Percentiles rank a stretch among this genome's conserved stretches.
These are phyloP conservation scores for Solenopsis invicta DNA, from an alignment of 1,140 invertebrate genomes.

Conservation along the genomic window DNA sequence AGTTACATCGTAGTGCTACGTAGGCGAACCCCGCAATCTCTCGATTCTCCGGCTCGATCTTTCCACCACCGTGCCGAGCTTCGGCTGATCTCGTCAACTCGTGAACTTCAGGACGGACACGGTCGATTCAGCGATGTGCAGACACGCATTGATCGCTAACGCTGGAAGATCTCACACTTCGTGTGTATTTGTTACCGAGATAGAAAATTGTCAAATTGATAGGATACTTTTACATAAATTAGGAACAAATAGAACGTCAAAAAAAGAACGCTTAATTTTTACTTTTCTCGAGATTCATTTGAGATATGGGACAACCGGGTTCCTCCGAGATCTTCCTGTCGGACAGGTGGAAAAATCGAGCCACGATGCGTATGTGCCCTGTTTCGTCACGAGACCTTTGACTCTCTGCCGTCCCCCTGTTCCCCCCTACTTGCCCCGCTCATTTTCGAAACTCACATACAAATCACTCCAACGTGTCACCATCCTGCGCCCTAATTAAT, in stretches of 20 bases:
- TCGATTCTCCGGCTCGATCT: conserved; percentile 71
- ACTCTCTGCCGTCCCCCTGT: conserved; percentile 66
- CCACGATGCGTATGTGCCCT: conserved; percentile 80
- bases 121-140: not conserved
- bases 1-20: conserved; percentile 82
- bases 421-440: conserved; percentile 66
- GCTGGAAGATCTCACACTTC: not conserved
- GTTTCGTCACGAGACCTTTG: conserved; percentile 65
- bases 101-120: not conserved
- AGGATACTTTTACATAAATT: not conserved
- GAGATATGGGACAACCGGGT: not conserved
- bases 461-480: conserved; percentile 80
- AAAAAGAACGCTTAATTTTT: not conserved
- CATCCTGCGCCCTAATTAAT: conserved; percentile 78
- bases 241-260: not conserved
- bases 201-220: not conserved
- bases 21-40: conserved; percentile 82
- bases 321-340: not conserved
- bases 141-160: not conserved
- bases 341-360: conserved; percentile 62
- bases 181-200: not conserved
- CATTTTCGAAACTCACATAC: conserved; percentile 83
- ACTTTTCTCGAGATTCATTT: not conserved
- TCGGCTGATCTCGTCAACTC: conserved; percentile 40
- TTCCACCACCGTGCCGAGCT: conserved; percentile 53